These are phyloP conservation scores for Caenorhabditis uteleia DNA, from an alignment of 2,888 invertebrate species.

Conservation along the genomic window DNA sequence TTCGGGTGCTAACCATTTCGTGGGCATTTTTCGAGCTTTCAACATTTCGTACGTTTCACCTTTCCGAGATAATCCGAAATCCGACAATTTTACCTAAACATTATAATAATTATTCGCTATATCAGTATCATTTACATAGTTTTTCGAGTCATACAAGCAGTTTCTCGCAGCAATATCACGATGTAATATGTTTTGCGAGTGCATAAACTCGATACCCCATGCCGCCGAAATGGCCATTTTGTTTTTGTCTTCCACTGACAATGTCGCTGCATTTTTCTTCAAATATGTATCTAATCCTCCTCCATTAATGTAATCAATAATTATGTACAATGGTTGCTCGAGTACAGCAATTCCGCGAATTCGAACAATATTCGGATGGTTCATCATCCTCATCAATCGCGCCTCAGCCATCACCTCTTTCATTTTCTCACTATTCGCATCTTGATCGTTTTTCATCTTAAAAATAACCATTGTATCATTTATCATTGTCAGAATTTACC, in stretches of 20 bases:
- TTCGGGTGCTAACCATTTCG: slow-evolving; percentile 39
- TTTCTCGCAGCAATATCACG: slow-evolving; percentile 50
- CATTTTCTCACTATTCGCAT: slow-evolving; percentile 22
- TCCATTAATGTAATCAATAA: slow-evolving; percentile 34
- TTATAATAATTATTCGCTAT: background rate
- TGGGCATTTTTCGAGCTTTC: slow-evolving; percentile 34
- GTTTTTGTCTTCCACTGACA: slow-evolving; percentile 23
- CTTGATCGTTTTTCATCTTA: slow-evolving; percentile 30
- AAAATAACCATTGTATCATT: background rate
- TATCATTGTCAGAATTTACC: slow-evolving; percentile 5
- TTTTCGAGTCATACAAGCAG: slow-evolving; percentile 43
- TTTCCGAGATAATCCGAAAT: slow-evolving; percentile 47
- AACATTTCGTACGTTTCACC: slow-evolving; percentile 25
- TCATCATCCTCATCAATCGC: slow-evolving; percentile 36
- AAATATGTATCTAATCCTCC: slow-evolving; percentile 33
- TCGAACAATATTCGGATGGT: slow-evolving; percentile 46
- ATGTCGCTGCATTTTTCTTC: slow-evolving; percentile 16
- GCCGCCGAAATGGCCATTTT: slow-evolving; percentile 41
- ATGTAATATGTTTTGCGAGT: slow-evolving; percentile 43
- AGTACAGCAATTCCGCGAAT: slow-evolving; percentile 74
- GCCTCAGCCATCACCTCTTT: slow-evolving; percentile 44
- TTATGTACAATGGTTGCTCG: slow-evolving; percentile 79
- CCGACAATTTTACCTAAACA: slow-evolving; percentile 25
- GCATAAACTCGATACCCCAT: slow-evolving; percentile 52
- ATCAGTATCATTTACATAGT: slow-evolving; percentile 16